A percentile compares a stretch with the other conserved stretches of the same genome.
These are phyloP conservation scores for Lithophane ornitopus DNA, from an alignment of 2,888 invertebrate genomes.

Conservation along the genomic window DNA sequence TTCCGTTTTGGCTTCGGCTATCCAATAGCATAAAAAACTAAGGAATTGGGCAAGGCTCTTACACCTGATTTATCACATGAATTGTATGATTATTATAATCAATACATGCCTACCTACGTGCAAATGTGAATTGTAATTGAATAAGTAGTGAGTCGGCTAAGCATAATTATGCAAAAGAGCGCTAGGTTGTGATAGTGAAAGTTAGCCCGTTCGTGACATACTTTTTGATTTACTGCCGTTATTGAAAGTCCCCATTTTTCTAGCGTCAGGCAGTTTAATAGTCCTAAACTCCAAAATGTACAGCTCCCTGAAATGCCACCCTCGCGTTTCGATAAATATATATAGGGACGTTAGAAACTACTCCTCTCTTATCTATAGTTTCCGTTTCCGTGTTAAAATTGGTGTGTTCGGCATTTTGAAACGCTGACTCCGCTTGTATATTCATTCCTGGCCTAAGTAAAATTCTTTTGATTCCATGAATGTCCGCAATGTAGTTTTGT, in stretches of 20 bases:
- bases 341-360: slow-evolving; percentile 59
- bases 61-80: neutral
- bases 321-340: slow-evolving; percentile 63
- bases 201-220: slow-evolving; percentile 69
- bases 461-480: neutral
- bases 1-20: neutral
- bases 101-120: slow-evolving; percentile 1
- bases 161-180: slow-evolving; percentile 65
- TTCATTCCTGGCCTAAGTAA: neutral
- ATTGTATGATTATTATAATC: neutral
- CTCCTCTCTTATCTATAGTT: slow-evolving; percentile 66
- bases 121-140: slow-evolving; percentile 42
- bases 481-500: neutral
- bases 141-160: slow-evolving; percentile 36
- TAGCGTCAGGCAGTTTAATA: slow-evolving; percentile 63
- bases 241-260: slow-evolving; percentile 63
- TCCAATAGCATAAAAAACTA: neutral
- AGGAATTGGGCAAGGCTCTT: neutral
- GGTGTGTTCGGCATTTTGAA: slow-evolving; percentile 21
- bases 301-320: slow-evolving; percentile 50
- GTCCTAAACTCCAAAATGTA: slow-evolving; percentile 57
- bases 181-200: slow-evolving; percentile 72
- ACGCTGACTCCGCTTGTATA: slow-evolving; percentile 15
- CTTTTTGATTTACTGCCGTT: slow-evolving; percentile 66
- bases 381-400: slow-evolving; percentile 55